Conservation (phyloP, 2,888 invertebrate species). For the Lasioglossum marginatum region DNA sequence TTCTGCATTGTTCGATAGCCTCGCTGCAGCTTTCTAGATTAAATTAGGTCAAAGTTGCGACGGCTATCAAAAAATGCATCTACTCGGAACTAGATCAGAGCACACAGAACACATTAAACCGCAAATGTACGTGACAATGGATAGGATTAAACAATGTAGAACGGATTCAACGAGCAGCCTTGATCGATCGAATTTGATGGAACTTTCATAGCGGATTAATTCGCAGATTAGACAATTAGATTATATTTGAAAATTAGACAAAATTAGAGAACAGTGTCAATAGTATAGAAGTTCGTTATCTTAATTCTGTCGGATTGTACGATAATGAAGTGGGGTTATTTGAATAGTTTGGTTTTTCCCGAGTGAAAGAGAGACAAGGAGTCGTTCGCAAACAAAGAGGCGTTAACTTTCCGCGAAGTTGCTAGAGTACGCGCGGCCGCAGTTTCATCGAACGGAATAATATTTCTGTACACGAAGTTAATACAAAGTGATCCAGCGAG, state of each 20-base stretch:
- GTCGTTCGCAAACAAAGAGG: not conserved
- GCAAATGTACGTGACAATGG: not conserved
- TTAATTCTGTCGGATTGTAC: not conserved
- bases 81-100: not conserved
- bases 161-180: not conserved
- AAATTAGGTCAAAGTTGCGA: not conserved
- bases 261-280: not conserved
- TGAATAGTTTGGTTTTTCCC: not conserved
- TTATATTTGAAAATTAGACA: no score
- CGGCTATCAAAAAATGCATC: not conserved
- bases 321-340: not conserved
- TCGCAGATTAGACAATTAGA: no score
- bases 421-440: not conserved
- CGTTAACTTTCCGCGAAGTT: not conserved
- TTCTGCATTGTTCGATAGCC: not conserved
- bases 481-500: not conserved
- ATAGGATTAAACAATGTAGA: not conserved
- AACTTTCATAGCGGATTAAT: not conserved
- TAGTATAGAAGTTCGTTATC: not conserved
- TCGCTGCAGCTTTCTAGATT: not conserved
- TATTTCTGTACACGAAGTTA: not conserved
- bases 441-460: not conserved
- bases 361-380: no score
- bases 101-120: not conserved
- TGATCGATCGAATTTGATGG: not conserved